Base-by-base conservation (phyloP, 1,140 invertebrate species). In the Goniozus legneri region DNA sequence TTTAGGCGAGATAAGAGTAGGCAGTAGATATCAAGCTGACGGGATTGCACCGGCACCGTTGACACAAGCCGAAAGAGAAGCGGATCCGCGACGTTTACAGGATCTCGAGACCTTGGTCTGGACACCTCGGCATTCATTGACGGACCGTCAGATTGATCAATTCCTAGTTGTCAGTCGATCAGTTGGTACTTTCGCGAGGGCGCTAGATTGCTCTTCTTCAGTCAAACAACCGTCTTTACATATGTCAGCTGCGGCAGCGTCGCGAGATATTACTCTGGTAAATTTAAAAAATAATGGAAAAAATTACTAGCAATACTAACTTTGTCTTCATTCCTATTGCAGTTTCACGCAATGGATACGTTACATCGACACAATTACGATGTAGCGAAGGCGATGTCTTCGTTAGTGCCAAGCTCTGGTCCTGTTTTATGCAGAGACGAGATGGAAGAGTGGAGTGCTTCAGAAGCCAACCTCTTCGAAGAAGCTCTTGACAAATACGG, bases 371-470 rank as follows among this genome's bases (percentile, higher is more conserved):
- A 95, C 60, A 80, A 76, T 27, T 99, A 99, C 75, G 91, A 96
- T 68, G 82, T 98, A 64, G 87, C 92, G 44, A 84, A 87, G 62
- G 92, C 96, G 27, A 84, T 97, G 66, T 89, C 90, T 57, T 95
- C 91, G 40, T 80, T 99, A 63, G 95, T 99, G 62, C 96, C 97
- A 22, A 85, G 87, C 40, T 91, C 91, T 54, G 95, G 96, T 8
- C 96, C 97, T 1, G 91, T 98, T 55, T 81, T 99, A 24, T 98
- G 95, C 79, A 82, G 95, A 52, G 97, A 99, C 79, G 96, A 99
- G 79, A 97, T 99, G 91, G 97, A 99, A 79, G 97, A 99, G 77
- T 99, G 97, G 97, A 97, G 95, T 53, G 93, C 97, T 8, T 93
- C 94, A 12, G 97, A 99, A 75, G 95, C 96, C 14, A 98, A 97